Base-by-base conservation (phyloP, 2,888 invertebrate species). In the Cephonodes hylas region DNA sequence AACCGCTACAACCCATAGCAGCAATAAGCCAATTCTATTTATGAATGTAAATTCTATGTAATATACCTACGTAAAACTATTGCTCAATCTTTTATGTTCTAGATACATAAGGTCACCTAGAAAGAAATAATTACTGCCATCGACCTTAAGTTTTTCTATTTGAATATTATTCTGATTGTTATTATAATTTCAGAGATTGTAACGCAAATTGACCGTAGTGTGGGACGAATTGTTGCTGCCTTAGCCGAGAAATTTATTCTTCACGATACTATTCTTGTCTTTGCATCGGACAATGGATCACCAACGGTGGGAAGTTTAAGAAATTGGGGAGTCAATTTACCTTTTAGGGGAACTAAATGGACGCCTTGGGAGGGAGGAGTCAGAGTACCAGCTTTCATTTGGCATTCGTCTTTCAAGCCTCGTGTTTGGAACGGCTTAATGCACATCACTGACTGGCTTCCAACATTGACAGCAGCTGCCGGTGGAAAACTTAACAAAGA, bases 281-380 rank as follows among this genome's bases (percentile, higher is more conserved):
- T 99, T 79, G 95, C 96, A 67, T 96, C 97, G 6, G 99, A 99
- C 80, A 98, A 98, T 79, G 97, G 98, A 0, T 96, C 96, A 0
- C 96, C 97, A 0, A 95, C 96, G 0, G 92, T 93, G 46, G 97
- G 97, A 0, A 80, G 94, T 46, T 95, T 96, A 74, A 90, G 93
- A 58, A 98, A 97, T 81, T 94, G 94, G 68, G 96, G 95, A 0
- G 95, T 96, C 3, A 96, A 96, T 83, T 94, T 95, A 87, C 97
- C 97, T 2, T 91, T 97, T 0, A 93, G 96, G 79, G 97, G 97
- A 18, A 96, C 96, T 81, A 98, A 98, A 85, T 93, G 94, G 70
- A 95, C 96, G 0, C 92, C 97, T 0, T 97, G 96, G 94, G 98
- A 99, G 86, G 98, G 98, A 2, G 97, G 95, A 0, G 93, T 97